A percentile compares a stretch with the other conserved stretches of the same genome.
Evolutionary conservation across 2,113 vertebrate species (phyloP).

Genomic region (Mesembrinibis cayennensis): DNA sequence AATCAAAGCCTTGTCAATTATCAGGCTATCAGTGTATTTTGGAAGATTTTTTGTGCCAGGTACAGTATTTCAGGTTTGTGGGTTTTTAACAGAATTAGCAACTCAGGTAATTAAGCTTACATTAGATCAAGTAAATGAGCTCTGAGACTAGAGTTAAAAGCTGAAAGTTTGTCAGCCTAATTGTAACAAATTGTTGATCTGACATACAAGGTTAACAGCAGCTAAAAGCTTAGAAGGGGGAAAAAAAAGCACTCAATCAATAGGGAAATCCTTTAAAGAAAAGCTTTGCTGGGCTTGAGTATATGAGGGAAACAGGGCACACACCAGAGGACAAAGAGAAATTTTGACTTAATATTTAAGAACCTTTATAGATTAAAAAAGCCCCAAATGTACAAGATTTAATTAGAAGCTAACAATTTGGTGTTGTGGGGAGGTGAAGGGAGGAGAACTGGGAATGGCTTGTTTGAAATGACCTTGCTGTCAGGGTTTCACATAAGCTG

Average conservation of each 20-base stretch:
- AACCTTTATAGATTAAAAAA: slow-evolving; percentile 26
- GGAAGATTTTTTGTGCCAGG: background rate
- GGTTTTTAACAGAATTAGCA: background rate
- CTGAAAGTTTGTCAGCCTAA: slow-evolving; percentile 24
- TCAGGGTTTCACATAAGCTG: slow-evolving; percentile 2
- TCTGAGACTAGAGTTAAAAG: slow-evolving; percentile 4
- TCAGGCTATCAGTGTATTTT: background rate
- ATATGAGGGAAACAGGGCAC: background rate
- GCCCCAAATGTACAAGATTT: background rate
- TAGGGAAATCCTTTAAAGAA: background rate
- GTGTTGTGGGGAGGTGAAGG: background rate
- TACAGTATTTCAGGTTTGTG: background rate
- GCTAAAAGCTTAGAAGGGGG: background rate
- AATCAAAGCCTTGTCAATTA: background rate
- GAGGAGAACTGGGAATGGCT: background rate
- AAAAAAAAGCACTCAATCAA: background rate
- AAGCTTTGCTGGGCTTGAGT: background rate
- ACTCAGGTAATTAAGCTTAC: slow-evolving; percentile 7
- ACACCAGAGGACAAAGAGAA: background rate
- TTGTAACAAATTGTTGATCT: slow-evolving; percentile 35
- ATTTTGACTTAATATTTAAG: slow-evolving; percentile 4
- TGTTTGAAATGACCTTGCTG: slow-evolving; percentile 52
- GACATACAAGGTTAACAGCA: slow-evolving; percentile 3
- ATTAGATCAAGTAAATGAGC: slow-evolving; percentile 2
- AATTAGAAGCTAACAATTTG: slow-evolving; percentile 32